phyloP scores from a whole-genome alignment of 1,140 invertebrate genomes.

The Drosophila kanapiae region DNA sequence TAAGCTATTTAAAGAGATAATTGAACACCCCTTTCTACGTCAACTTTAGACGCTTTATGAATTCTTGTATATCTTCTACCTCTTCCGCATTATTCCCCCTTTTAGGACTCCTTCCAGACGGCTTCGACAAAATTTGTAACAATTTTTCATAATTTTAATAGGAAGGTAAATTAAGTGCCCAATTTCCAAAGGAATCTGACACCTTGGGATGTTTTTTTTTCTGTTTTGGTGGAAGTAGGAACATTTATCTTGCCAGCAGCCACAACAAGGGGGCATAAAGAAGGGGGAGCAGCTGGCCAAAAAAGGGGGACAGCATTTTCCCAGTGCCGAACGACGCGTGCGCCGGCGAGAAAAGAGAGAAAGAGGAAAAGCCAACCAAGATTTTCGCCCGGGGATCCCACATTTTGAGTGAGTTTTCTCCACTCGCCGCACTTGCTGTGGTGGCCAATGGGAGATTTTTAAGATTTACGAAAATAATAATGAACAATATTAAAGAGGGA shows the following conservation, averaged over 20 bases:
- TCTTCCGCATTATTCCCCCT: background rate
- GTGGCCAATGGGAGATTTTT: slow-evolving; percentile 38
- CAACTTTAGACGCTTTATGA: background rate
- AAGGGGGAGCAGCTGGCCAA: slow-evolving; percentile 9
- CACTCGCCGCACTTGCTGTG: background rate
- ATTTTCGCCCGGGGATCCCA: slow-evolving; percentile 15
- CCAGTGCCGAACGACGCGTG: slow-evolving; percentile 58
- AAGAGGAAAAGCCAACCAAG: slow-evolving; percentile 17
- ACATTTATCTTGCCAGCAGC: slow-evolving; percentile 54
- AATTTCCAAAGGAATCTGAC: slow-evolving; percentile 73
- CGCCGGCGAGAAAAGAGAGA: slow-evolving; percentile 11
- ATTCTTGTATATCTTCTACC: background rate
- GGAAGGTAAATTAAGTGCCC: slow-evolving; percentile 74
- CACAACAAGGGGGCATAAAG: slow-evolving; percentile 25
- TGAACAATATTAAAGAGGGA: slow-evolving; percentile 21
- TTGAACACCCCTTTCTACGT: background rate
- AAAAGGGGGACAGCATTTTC: slow-evolving; percentile 31
- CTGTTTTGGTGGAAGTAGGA: slow-evolving; percentile 10
- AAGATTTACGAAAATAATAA: slow-evolving; percentile 32
- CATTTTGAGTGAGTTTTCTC: slow-evolving; percentile 24
- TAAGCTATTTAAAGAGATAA: no score
- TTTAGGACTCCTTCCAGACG: slow-evolving; percentile 6
- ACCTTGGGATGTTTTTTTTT: slow-evolving; percentile 47
- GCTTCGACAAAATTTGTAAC: slow-evolving; percentile 47
- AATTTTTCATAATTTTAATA: slow-evolving; percentile 72